Percentiles rank a stretch among this genome's conserved stretches.
These are phyloP conservation scores for Oxygymnocypris stewartii DNA, from an alignment of 2,113 vertebrate genomes.

Conservation along the genomic window DNA sequence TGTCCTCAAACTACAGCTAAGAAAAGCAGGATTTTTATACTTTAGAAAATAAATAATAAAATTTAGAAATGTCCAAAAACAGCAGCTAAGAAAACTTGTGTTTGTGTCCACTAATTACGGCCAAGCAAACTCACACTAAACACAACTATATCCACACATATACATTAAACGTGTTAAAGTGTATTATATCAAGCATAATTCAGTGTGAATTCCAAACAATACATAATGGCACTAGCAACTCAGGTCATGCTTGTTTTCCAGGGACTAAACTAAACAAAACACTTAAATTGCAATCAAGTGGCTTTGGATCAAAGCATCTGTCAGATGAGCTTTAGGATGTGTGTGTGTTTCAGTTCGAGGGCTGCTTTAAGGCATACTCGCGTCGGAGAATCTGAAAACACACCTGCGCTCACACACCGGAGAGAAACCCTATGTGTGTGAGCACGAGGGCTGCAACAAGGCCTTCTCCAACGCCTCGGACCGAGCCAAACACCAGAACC, in stretches of 20 bases:
- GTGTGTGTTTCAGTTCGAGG: conserved; percentile 86
- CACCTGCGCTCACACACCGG: conserved; percentile 98
- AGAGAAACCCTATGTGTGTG: conserved; percentile 96
- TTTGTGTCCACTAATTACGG: not conserved
- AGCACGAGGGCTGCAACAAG: conserved; percentile 97
- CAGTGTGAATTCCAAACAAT: not conserved
- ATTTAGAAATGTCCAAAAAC: too few species aligned
- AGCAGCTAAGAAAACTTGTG: not conserved
- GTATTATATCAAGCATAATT: not conserved
- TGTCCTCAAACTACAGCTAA: not conserved
- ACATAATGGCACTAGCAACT: not conserved
- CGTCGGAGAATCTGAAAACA: conserved; percentile 97
- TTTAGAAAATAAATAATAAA: not conserved
- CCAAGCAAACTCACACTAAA: too few species aligned
- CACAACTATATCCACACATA: not conserved
- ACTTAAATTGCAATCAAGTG: not conserved
- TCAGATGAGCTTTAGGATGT: not conserved
- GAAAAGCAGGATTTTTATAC: not conserved
- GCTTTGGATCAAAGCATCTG: not conserved
- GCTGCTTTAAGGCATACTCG: conserved; percentile 96
- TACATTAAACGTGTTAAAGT: not conserved
- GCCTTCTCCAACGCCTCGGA: conserved; percentile 97
- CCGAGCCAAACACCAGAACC: conserved; percentile 97
- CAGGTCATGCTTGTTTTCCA: not conserved
- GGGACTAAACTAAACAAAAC: not conserved